A percentile compares a stretch with the other conserved stretches of the same genome.
phyloP scores from a whole-genome alignment of 53 echinoderm and acorn worm genomes.

The Henricia sp. region DNA sequence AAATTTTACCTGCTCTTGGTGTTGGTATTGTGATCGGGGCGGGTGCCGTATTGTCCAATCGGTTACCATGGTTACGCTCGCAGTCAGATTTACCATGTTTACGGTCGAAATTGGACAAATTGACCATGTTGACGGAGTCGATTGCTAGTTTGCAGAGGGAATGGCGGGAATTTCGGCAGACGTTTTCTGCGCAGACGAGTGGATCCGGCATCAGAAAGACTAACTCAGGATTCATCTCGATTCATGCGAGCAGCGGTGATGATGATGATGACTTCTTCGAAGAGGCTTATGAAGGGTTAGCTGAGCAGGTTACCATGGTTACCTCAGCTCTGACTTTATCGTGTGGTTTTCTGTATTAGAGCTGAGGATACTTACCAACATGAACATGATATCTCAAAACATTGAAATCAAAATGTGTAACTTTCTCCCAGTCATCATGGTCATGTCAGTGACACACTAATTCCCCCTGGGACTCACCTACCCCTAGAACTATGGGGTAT shows the following conservation, averaged over 20 bases:
- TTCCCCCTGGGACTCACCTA: no score
- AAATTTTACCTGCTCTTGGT: constrained; percentile 63
- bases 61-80: constrained; percentile 11
- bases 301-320: no score
- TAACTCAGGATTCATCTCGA: constrained; percentile 60
- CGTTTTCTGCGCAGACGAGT: background rate
- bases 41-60: constrained; percentile 51
- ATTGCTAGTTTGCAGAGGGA: constrained; percentile 50
- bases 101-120: constrained; percentile 26
- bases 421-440: no score
- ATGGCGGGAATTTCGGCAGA: constrained; percentile 53
- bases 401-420: no score
- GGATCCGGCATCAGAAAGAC: background rate
- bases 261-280: constrained; percentile 75
- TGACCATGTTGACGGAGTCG: constrained; percentile 56
- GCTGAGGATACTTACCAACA: no score
- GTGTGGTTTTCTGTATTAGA: no score
- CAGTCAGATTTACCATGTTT: background rate
- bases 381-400: no score
- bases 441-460: no score
- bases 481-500: no score
- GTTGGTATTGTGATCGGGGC: constrained; percentile 62
- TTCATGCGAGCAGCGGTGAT: constrained; percentile 70
- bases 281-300: constrained; percentile 75
- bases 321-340: no score